Conservation (phyloP, 2,113 vertebrate genomes). For the Festucalex cinctus region DNA sequence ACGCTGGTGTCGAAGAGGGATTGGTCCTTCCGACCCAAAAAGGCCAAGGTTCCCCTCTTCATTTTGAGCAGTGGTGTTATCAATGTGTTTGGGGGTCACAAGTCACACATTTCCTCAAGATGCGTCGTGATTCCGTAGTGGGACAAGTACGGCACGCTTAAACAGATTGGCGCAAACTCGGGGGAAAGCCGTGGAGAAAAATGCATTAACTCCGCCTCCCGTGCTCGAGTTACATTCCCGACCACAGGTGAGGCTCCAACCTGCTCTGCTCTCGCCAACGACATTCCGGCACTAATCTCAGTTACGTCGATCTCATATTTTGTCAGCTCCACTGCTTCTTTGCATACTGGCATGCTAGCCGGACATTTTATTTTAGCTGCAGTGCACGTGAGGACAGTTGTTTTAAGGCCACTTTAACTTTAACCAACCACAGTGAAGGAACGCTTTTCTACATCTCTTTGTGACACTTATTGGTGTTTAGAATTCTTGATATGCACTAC, state of each 20-base stretch:
- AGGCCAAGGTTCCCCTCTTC: slow-evolving; percentile 62
- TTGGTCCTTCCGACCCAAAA: slow-evolving; percentile 65
- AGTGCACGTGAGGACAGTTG: not conserved
- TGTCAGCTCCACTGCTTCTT: not conserved
- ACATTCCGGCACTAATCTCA: slow-evolving; percentile 44
- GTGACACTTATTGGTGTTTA: too few species aligned
- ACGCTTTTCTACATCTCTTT: too few species aligned
- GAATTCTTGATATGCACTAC: too few species aligned
- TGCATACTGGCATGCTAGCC: not conserved
- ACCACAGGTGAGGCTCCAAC: slow-evolving; percentile 55
- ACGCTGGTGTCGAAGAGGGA: slow-evolving; percentile 69
- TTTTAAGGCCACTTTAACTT: not conserved
- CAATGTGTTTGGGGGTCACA: not conserved
- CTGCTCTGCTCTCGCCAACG: slow-evolving; percentile 1
- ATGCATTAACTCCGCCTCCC: slow-evolving; percentile 52
- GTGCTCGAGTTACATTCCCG: slow-evolving; percentile 23
- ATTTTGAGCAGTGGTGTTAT: slow-evolving; percentile 31
- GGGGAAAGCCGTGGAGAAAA: slow-evolving; percentile 38
- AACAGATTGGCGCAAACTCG: slow-evolving; percentile 23
- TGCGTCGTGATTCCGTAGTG: not conserved
- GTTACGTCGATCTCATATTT: not conserved
- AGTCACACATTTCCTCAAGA: not conserved
- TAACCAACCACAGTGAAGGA: not conserved
- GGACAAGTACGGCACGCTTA: not conserved
- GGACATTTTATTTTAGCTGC: not conserved